Evolutionary conservation across 2,113 vertebrate genomes (phyloP).

Genomic region (Pungitius pungitius): DNA sequence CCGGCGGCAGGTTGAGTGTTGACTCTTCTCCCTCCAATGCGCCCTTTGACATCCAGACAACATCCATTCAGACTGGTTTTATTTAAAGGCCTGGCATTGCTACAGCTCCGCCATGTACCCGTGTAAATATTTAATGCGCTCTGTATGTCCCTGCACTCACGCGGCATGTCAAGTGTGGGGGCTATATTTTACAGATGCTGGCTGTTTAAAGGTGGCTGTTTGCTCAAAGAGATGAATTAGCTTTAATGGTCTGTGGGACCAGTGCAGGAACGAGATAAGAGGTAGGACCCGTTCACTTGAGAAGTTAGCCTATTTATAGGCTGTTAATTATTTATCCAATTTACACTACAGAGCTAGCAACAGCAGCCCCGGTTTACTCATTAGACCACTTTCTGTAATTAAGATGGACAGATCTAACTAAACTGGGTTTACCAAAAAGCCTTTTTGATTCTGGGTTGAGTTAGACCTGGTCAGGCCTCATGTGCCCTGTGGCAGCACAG

Average conservation of each 20-base stretch:
- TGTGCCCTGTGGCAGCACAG: slow-evolving; percentile 42
- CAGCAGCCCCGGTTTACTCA: slow-evolving; percentile 49
- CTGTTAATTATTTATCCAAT: slow-evolving; percentile 72
- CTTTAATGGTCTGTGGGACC: slow-evolving; percentile 43
- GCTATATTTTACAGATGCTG: slow-evolving; percentile 17
- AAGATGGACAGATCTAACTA: slow-evolving; percentile 33
- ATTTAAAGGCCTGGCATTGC: slow-evolving; percentile 16
- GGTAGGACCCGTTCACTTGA: slow-evolving; percentile 54
- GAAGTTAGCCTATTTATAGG: slow-evolving; percentile 68
- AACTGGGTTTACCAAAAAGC: slow-evolving; percentile 24
- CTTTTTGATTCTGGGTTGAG: slow-evolving; percentile 19
- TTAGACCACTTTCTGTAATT: slow-evolving; percentile 47
- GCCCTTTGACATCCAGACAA: slow-evolving; percentile 6
- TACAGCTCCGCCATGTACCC: slow-evolving; percentile 8
- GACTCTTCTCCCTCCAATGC: not conserved
- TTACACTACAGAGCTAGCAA: slow-evolving; percentile 59
- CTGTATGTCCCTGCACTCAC: slow-evolving; percentile 19
- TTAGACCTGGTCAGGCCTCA: slow-evolving; percentile 26
- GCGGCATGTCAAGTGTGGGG: slow-evolving; percentile 1
- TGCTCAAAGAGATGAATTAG: slow-evolving; percentile 42
- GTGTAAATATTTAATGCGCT: slow-evolving; percentile 50
- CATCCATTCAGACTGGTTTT: slow-evolving; percentile 4
- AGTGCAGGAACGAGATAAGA: slow-evolving; percentile 73
- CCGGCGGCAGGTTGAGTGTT: slow-evolving; percentile 1
- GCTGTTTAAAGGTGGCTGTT: slow-evolving; percentile 17